Evolutionary conservation across 1,140 invertebrate genomes (phyloP).

Genomic region (Popillia japonica): DNA sequence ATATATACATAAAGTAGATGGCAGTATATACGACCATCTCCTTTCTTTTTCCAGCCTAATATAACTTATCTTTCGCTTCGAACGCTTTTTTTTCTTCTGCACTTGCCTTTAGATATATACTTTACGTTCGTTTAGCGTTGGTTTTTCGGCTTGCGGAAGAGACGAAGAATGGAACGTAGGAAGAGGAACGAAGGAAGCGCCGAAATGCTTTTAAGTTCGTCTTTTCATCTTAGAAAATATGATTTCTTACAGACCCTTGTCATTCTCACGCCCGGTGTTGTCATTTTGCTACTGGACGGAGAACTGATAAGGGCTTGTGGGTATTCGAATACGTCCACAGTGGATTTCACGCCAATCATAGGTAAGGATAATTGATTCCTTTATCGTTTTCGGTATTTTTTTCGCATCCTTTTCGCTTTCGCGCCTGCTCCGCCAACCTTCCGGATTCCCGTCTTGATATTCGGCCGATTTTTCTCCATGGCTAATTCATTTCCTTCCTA

Average conservation of each 20-base stretch:
- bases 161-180: neutral
- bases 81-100: neutral
- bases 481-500: constrained; percentile 5
- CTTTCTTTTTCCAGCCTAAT: neutral
- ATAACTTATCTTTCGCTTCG: neutral
- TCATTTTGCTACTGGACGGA: constrained; percentile 74
- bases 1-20: too few relatives aligned
- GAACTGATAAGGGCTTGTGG: constrained; percentile 80
- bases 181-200: neutral
- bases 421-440: too few relatives aligned
- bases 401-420: neutral
- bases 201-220: constrained; percentile 24
- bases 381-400: neutral
- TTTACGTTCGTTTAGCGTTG: neutral
- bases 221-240: constrained; percentile 35
- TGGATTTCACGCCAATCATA: constrained; percentile 26
- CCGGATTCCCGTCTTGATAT: too few relatives aligned
- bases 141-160: neutral
- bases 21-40: neutral
- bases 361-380: constrained; percentile 9
- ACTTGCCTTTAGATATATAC: neutral
- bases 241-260: constrained; percentile 69
- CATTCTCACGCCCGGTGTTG: constrained; percentile 77
- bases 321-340: constrained; percentile 47
- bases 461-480: too few relatives aligned